These are phyloP conservation scores for Apotomis capreana DNA, from an alignment of 2,888 invertebrate genomes.

Conservation along the genomic window DNA sequence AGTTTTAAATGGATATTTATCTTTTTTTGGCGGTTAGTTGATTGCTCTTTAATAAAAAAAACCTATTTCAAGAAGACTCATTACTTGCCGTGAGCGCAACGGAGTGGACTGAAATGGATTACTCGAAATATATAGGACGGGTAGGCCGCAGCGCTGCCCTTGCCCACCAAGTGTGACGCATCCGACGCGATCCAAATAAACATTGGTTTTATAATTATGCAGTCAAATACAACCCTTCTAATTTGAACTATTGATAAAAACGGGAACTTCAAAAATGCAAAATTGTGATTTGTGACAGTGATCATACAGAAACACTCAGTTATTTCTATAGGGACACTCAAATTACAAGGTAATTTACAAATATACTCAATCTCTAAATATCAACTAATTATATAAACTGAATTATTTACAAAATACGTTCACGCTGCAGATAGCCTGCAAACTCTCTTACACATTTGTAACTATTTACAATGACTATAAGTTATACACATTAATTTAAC, in stretches of 20 bases:
- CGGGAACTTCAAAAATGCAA: constrained; percentile 71
- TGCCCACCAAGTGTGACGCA: constrained; percentile 69
- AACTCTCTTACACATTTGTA: constrained; percentile 73
- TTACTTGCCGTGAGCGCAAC: constrained; percentile 25
- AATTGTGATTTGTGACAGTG: constrained; percentile 81
- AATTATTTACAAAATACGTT: constrained; percentile 80
- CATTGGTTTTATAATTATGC: constrained; percentile 64
- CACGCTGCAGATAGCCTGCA: constrained; percentile 69
- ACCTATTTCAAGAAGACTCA: constrained; percentile 6
- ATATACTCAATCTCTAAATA: constrained; percentile 79
- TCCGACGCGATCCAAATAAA: constrained; percentile 64
- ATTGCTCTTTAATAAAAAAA: not conserved
- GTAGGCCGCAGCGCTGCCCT: constrained; percentile 56
- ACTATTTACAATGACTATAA: constrained; percentile 81
- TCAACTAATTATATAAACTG: constrained; percentile 74
- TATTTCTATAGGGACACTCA: constrained; percentile 76
- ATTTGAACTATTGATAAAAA: constrained; percentile 68
- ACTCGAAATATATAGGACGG: constrained; percentile 48
- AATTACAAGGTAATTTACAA: constrained; percentile 79
- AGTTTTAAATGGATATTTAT: constrained; percentile 2
- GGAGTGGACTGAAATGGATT: constrained; percentile 4
- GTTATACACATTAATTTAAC: constrained; percentile 71
- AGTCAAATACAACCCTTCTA: constrained; percentile 71
- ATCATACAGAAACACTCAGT: constrained; percentile 72
- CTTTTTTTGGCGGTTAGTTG: not conserved